phyloP scores from a whole-genome alignment of 2,797 vertebrate genomes.

The Podargus strigoides region DNA sequence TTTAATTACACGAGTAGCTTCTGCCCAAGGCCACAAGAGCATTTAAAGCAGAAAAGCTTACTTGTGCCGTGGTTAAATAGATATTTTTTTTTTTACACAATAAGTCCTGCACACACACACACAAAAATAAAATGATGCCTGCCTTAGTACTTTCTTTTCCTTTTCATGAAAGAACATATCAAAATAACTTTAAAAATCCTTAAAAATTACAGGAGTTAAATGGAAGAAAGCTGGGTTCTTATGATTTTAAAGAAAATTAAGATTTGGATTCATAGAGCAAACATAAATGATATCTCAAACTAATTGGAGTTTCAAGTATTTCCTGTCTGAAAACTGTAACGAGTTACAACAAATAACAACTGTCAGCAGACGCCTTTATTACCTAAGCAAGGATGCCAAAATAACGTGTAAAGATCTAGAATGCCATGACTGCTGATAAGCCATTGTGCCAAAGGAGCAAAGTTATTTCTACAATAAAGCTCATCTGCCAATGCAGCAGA shows the following conservation, averaged over 20 bases:
- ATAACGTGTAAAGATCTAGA: background rate
- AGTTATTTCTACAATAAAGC: background rate
- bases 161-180: background rate
- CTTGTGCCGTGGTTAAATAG: background rate
- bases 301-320: slow-evolving; percentile 30
- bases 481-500: background rate
- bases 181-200: background rate
- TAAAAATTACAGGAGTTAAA: background rate
- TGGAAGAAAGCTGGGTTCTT: background rate
- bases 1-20: background rate
- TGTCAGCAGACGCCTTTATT: slow-evolving; percentile 48
- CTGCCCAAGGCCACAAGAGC: background rate
- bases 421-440: background rate
- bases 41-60: background rate
- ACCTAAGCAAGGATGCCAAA: background rate
- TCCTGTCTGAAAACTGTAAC: slow-evolving; percentile 18
- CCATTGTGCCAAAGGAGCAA: no score
- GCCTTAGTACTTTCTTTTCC: background rate
- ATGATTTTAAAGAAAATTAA: background rate
- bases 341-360: slow-evolving; percentile 16
- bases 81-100: no score
- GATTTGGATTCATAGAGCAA: background rate
- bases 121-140: background rate
- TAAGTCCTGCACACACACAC: background rate
- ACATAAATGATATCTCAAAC: background rate